These are phyloP conservation scores for Diprion similis DNA, from an alignment of 1,140 invertebrate genomes.

Conservation along the genomic window DNA sequence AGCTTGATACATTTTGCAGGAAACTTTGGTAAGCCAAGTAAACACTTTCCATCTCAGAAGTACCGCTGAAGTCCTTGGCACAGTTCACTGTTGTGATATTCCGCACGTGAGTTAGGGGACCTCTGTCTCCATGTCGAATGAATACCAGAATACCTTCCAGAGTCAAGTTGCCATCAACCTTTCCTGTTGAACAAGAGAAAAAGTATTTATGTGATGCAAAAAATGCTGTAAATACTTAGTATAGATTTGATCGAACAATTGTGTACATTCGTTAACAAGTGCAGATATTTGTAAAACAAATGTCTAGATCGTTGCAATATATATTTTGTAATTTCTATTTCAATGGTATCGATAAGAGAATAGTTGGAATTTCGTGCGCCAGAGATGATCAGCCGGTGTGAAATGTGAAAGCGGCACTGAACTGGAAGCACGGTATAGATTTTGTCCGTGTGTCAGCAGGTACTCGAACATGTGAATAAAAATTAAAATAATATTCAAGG, in stretches of 20 bases:
- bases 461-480: too few relatives aligned
- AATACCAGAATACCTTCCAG: slow-evolving; percentile 81
- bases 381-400: too few relatives aligned
- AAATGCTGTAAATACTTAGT: slow-evolving; percentile 10
- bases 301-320: too few relatives aligned
- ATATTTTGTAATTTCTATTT: too few relatives aligned
- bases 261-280: neutral
- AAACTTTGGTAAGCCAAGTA: slow-evolving; percentile 51
- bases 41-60: slow-evolving; percentile 52
- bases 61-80: slow-evolving; percentile 63
- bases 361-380: too few relatives aligned
- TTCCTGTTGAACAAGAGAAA: slow-evolving; percentile 54
- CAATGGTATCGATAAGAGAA: too few relatives aligned
- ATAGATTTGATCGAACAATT: slow-evolving; percentile 12
- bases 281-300: slow-evolving; percentile 19
- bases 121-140: slow-evolving; percentile 87
- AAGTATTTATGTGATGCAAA: neutral
- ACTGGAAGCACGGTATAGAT: too few relatives aligned
- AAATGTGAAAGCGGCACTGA: too few relatives aligned
- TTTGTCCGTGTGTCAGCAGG: too few relatives aligned
- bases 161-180: slow-evolving; percentile 69
- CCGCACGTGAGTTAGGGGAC: slow-evolving; percentile 79
- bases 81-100: slow-evolving; percentile 81
- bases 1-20: slow-evolving; percentile 49
- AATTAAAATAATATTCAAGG: neutral